Evolutionary conservation across 1,140 invertebrate species (phyloP), one percentile per base, ranked within the genome.

Genomic region (Cydia splendana): DNA sequence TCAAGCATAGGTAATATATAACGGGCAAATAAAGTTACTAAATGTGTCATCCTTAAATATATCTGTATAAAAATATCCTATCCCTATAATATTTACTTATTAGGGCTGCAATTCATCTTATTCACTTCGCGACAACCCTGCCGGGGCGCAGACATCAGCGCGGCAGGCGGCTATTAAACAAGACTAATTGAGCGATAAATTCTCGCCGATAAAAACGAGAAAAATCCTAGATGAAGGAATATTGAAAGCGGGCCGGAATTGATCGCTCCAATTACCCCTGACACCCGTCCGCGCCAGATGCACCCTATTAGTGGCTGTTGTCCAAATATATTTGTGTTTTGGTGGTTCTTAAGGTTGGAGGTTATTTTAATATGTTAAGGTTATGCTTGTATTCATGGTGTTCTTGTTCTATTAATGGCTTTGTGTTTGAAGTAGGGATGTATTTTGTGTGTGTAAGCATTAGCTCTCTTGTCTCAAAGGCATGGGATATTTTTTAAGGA

Each of bases 131-230:
- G 84, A 57, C 90, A 91, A 75, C 91, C 90, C 91, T 93, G 65
- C n/a, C 85, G 82, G 81, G 86, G 85, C 87, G 88, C 87, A 92
- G 91, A 92, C 91, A 93, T 91, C 90, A 92, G 88, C 87, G 85
- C 87, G 86, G 89, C 89, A 88, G 91, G 91, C 90, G 85, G 91
- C 91, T 92, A 93, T 93, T 93, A 93, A 93, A 93, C 91, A 92
- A 93, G 90, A 93, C 91, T 93, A 93, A 93, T 93, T 93, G 91
- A 93, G 91, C 91, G 89, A 93, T 93, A 93, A 93, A 92, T 93
- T 90, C 91, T 81, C 81, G 89, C 88, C 86, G 84, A 86, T 90
- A 93, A 93, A 93, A 93, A 92, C 88, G 88, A 85, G 89, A 92
- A 93, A 93, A 93, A 93, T 92, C 90, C 88, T 89, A 92, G 91